Evolutionary conservation across 1,140 invertebrate genomes (phyloP).

Genomic region (Trissolcus basalis): DNA sequence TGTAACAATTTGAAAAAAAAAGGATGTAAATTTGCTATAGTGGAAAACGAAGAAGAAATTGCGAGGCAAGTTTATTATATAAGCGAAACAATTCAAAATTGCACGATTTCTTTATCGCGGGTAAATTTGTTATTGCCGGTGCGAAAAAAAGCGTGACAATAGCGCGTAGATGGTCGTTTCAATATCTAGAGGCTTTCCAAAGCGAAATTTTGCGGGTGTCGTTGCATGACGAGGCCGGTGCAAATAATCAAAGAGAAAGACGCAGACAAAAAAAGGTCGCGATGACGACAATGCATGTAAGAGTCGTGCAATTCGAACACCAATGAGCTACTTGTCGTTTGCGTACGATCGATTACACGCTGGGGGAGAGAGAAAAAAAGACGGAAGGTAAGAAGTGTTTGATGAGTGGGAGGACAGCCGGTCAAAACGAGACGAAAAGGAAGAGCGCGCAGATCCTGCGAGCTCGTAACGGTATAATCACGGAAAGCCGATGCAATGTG

Average conservation of each 20-base stretch:
- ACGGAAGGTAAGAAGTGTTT: slow-evolving; percentile 13
- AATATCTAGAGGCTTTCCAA: slow-evolving; percentile 51
- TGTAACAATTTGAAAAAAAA: no score
- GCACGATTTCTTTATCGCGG: slow-evolving; percentile 29
- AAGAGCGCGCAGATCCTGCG: slow-evolving; percentile 40
- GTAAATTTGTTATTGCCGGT: slow-evolving; percentile 27
- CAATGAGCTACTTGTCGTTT: slow-evolving; percentile 29
- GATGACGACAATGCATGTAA: slow-evolving; percentile 29
- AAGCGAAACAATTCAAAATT: slow-evolving; percentile 16
- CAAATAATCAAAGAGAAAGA: neutral
- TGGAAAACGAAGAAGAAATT: neutral
- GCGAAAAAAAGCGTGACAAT: slow-evolving; percentile 37
- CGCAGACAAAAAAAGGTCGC: slow-evolving; percentile 4
- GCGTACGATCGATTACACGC: slow-evolving; percentile 36
- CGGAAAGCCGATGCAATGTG: slow-evolving; percentile 46
- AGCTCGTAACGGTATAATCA: slow-evolving; percentile 49
- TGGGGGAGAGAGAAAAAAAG: slow-evolving; percentile 10
- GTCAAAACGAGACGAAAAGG: slow-evolving; percentile 16
- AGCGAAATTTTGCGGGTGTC: slow-evolving; percentile 54
- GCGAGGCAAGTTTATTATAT: neutral
- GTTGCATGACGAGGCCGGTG: slow-evolving; percentile 40
- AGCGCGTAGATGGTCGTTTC: slow-evolving; percentile 49
- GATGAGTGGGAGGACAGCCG: slow-evolving; percentile 13
- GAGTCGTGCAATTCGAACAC: slow-evolving; percentile 9
- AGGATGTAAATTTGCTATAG: no score